These are phyloP conservation scores for Barnardius zonarius DNA, from an alignment of 2,113 vertebrate genomes.

Conservation along the genomic window DNA sequence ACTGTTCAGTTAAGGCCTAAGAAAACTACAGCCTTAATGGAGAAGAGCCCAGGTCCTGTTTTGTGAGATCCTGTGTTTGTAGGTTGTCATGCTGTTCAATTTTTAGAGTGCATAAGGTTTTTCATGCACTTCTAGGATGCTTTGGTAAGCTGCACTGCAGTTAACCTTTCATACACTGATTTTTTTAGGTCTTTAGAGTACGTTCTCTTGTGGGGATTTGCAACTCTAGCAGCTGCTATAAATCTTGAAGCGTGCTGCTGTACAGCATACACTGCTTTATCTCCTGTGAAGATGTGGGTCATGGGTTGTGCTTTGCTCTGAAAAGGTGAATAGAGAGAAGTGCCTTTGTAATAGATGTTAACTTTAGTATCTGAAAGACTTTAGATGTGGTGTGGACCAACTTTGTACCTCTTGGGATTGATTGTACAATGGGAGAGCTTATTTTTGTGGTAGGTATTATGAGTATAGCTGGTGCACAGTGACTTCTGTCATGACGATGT, in stretches of 20 bases:
- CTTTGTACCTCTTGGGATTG: background rate
- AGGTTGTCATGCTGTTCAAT: background rate
- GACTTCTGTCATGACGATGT: accelerated
- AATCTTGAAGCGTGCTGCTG: accelerated
- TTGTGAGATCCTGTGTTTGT: background rate
- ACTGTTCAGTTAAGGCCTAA: background rate
- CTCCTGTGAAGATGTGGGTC: background rate
- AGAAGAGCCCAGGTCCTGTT: background rate
- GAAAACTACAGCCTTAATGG: background rate
- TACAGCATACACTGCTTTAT: accelerated
- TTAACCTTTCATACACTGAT: background rate
- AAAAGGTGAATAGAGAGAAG: background rate
- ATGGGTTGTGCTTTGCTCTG: background rate
- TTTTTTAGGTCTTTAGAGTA: background rate
- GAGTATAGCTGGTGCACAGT: background rate
- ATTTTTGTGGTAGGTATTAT: background rate
- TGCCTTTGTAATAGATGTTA: background rate
- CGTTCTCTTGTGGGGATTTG: background rate
- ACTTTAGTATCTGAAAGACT: background rate
- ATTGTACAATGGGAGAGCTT: background rate
- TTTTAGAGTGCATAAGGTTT: background rate
- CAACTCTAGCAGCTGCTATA: background rate
- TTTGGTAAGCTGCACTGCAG: background rate
- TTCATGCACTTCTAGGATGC: background rate
- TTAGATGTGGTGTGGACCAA: accelerated